Conservation (phyloP, 2,113 vertebrate genomes). For the Nerophis ophidion region DNA sequence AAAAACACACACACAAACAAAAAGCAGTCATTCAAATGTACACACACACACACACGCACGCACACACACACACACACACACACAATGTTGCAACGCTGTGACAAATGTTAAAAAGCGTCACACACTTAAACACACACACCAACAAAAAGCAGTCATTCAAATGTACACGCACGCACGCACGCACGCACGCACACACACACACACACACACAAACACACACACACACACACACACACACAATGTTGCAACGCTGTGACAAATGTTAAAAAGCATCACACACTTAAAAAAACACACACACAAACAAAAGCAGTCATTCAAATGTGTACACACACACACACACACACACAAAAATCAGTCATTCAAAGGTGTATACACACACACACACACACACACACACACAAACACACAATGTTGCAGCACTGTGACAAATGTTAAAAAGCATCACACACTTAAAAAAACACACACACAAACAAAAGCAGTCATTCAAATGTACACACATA, state of each 20-base stretch:
- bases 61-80: slow-evolving; percentile 50
- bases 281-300: slow-evolving; percentile 49
- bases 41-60: slow-evolving; percentile 48
- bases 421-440: slow-evolving; percentile 64
- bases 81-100: slow-evolving; percentile 54
- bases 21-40: no score
- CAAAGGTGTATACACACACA: no score
- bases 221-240: slow-evolving; percentile 52
- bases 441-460: slow-evolving; percentile 46
- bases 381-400: slow-evolving; percentile 50
- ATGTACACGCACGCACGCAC: slow-evolving; percentile 50
- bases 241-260: slow-evolving; percentile 56
- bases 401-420: slow-evolving; percentile 54
- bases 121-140: slow-evolving; percentile 48
- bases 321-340: slow-evolving; percentile 49
- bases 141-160: no score
- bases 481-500: slow-evolving; percentile 27
- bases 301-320: no score
- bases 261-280: slow-evolving; percentile 64
- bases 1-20: slow-evolving; percentile 49
- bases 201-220: no score
- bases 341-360: no score
- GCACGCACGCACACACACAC: slow-evolving; percentile 55
- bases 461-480: slow-evolving; percentile 20
- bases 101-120: slow-evolving; percentile 63